Conservation (phyloP, 1,140 invertebrate genomes). For the Pogonomyrmex californicus region DNA sequence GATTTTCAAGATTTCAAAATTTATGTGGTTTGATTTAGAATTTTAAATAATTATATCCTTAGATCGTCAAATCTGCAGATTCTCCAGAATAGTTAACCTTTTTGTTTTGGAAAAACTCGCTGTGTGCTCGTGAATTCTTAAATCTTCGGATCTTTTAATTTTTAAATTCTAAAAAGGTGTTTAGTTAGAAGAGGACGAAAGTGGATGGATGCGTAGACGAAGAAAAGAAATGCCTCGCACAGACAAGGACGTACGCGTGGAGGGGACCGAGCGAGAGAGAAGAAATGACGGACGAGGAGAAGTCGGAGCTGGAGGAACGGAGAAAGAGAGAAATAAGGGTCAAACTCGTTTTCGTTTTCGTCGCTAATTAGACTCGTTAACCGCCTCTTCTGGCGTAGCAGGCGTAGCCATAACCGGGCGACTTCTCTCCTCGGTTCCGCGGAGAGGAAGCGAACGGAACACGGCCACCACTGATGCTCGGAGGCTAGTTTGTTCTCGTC, state of each 20-base stretch:
- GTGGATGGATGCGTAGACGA: constrained; percentile 22
- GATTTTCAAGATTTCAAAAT: not conserved
- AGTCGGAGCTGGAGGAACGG: constrained; percentile 61
- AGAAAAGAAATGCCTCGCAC: constrained; percentile 25
- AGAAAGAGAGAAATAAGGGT: constrained; percentile 84
- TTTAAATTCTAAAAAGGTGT: not conserved
- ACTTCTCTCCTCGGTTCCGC: constrained; percentile 76
- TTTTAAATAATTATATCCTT: not conserved
- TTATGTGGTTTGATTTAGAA: not conserved
- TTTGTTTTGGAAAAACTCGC: not conserved
- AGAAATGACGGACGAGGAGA: constrained; percentile 32
- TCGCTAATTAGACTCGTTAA: constrained; percentile 88
- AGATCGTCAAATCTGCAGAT: not conserved
- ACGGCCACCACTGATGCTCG: constrained; percentile 75
- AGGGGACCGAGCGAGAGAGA: constrained; percentile 40
- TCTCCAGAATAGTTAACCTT: not conserved
- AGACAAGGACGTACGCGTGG: constrained; percentile 19
- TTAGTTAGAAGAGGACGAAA: constrained; percentile 61
- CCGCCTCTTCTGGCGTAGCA: constrained; percentile 82
- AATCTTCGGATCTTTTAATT: not conserved
- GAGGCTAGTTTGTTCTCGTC: constrained; percentile 84
- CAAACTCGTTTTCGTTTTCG: constrained; percentile 88
- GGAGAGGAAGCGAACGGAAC: constrained; percentile 77
- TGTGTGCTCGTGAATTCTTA: not conserved
- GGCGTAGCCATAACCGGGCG: constrained; percentile 84